Base-by-base conservation (phyloP, 2,888 invertebrate species). In the Phania funesta region DNA sequence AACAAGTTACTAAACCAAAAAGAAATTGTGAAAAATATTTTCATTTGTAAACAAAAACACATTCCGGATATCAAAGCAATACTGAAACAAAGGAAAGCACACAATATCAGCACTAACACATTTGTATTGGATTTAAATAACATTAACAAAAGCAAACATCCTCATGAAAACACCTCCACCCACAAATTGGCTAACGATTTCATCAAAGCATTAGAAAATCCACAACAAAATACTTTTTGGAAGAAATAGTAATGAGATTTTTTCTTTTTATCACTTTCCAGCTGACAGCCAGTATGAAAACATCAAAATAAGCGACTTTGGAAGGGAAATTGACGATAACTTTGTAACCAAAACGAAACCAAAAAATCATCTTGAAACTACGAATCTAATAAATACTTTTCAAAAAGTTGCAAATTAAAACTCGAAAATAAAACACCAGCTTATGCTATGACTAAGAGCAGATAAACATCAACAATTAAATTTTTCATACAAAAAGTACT, bases 211-310 rank as follows among this genome's bases (percentile, higher is more conserved):
- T 38, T 46, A 18, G 18, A 16, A 32, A 58, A 54, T 54, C 24
- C 70, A 48, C 20, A 54, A 78, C 5, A 32, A 62, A 73, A 29
- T 13, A 44, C 3, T 18, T 52, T 41, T 0, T n/a, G 29, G 41
- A 48, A 64, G 20, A 29, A 18, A 18, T 26, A 62, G 38, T 73
- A 52, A 73, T 16, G 13, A 73, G 8, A 44, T 22, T 32, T 62
- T 62, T 29, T 73, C 16, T 73, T 62, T 71, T 62, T 62, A 29
- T 73, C 13, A 73, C 1, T 62, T 73, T 73, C n/a, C 73, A 73
- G 73, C 73, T 24, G 32, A 24, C 48, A 48, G 48, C 11, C 5
- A 0, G 9, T 13, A 22, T 3, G 5, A 32, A 60, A n/a, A 22
- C 22, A 38, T 38, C 3, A 22, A 32, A 22, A n/a, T n/a, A 7